These are phyloP conservation scores for Trematomus bernacchii DNA, from an alignment of 2,797 vertebrate genomes.

Conservation along the genomic window DNA sequence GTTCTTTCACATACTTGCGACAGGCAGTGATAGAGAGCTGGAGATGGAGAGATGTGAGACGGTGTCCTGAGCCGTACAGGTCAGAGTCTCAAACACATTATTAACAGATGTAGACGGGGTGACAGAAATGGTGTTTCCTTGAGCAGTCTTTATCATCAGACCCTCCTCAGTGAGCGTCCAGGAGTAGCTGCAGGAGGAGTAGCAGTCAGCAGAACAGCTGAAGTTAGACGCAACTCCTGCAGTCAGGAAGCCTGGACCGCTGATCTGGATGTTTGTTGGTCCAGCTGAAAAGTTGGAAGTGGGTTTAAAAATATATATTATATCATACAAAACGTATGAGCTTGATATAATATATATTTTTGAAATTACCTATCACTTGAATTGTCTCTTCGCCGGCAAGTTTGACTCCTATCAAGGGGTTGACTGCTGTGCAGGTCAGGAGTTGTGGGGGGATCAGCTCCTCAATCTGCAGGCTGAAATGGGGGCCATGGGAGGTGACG, in stretches of 20 bases:
- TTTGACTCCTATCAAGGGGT: not conserved
- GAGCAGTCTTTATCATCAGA: fast-evolving
- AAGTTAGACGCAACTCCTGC: not conserved
- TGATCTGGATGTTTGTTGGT: constrained; percentile 36
- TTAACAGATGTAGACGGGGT: not conserved
- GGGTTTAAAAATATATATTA: not conserved
- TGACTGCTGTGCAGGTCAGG: constrained; percentile 34
- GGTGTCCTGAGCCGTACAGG: constrained; percentile 39
- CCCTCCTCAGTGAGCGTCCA: not conserved
- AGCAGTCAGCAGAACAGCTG: constrained; percentile 47
- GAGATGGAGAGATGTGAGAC: constrained; percentile 22
- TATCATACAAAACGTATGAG: fast-evolving
- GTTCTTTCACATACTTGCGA: constrained; percentile 47
- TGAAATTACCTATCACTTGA: constrained; percentile 12
- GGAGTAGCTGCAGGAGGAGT: constrained; percentile 38
- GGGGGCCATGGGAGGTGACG: not conserved
- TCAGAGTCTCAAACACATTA: not conserved
- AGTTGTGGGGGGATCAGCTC: not conserved
- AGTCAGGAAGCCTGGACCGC: constrained; percentile 16
- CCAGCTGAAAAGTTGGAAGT: constrained; percentile 24
- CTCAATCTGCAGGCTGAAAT: constrained; percentile 9
- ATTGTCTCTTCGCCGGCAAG: constrained; percentile 5
- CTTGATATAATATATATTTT: fast-evolving
- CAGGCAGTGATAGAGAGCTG: not conserved
- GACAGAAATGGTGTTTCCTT: constrained; percentile 12